A percentile compares a stretch with the other conserved stretches of the same genome.
Conservation (phyloP, 2,113 vertebrate genomes). For the Indri indri region DNA sequence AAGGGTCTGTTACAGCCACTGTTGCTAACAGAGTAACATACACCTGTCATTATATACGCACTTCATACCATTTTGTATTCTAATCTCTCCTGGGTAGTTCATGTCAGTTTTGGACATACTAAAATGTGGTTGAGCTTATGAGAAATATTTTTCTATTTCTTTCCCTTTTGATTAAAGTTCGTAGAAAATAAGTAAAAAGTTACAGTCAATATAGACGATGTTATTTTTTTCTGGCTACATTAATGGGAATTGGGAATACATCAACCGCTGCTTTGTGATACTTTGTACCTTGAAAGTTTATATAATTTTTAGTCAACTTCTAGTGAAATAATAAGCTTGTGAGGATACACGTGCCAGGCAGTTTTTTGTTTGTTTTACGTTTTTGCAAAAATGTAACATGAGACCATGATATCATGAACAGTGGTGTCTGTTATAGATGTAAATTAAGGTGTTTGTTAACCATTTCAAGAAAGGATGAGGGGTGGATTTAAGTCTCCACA, state of each 20-base stretch:
- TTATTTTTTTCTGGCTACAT: neutral
- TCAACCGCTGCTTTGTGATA: neutral
- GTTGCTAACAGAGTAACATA: neutral
- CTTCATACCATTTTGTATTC: neutral
- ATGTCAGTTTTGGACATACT: no score
- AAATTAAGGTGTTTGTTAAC: no score
- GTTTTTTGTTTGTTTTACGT: no score
- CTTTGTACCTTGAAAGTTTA: neutral
- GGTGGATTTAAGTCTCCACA: no score
- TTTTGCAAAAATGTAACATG: neutral
- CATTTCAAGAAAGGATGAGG: fast-evolving
- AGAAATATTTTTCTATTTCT: neutral
- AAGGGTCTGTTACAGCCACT: neutral
- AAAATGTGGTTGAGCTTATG: neutral
- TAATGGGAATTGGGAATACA: neutral
- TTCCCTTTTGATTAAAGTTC: neutral
- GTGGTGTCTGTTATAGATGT: fast-evolving
- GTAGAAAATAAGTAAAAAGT: neutral
- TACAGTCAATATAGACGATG: neutral
- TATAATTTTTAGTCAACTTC: neutral
- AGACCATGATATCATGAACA: fast-evolving
- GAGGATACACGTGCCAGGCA: neutral
- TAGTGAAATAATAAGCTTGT: neutral
- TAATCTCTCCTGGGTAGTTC: no score
- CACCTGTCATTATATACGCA: neutral